A percentile compares a stretch with the other conserved stretches of the same genome.
These are phyloP conservation scores for Notolabrus celidotus DNA, from an alignment of 2,797 vertebrate genomes.

Conservation along the genomic window DNA sequence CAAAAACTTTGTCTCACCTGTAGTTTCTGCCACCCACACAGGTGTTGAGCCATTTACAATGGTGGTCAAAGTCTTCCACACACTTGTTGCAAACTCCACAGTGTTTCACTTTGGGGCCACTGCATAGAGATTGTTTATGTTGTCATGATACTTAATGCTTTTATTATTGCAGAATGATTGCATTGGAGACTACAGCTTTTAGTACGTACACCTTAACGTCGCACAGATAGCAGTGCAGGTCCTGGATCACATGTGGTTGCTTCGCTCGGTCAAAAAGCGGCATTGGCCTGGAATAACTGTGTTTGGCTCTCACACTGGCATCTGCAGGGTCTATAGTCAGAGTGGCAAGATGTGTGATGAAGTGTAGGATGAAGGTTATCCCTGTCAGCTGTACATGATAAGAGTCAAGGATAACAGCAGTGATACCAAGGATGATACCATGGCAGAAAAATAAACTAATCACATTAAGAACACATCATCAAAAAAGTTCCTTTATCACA, in stretches of 20 bases:
- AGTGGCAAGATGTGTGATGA: slow-evolving; percentile 76
- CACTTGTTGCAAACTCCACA: slow-evolving; percentile 87
- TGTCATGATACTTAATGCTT: background rate
- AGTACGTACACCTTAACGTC: slow-evolving; percentile 83
- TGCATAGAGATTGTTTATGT: slow-evolving; percentile 43
- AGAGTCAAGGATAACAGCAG: slow-evolving; percentile 68
- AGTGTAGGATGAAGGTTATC: slow-evolving; percentile 71
- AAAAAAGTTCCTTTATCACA: no score
- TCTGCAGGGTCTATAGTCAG: slow-evolving; percentile 84
- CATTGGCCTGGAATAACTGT: slow-evolving; percentile 76
- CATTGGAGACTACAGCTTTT: background rate
- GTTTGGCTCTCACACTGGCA: slow-evolving; percentile 76
- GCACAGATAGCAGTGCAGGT: slow-evolving; percentile 85
- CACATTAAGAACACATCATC: no score
- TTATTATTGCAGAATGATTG: background rate
- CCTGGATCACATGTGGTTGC: slow-evolving; percentile 81
- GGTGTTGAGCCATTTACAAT: slow-evolving; percentile 88
- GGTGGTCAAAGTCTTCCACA: slow-evolving; percentile 86
- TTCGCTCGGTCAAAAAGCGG: slow-evolving; percentile 81
- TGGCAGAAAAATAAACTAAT: no score
- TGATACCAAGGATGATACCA: no score
- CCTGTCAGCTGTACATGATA: slow-evolving; percentile 68
- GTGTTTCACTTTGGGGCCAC: slow-evolving; percentile 85
- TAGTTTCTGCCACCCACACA: slow-evolving; percentile 88
- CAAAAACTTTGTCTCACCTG: slow-evolving; percentile 70